Conservation (phyloP, 2,888 invertebrate genomes). For the Apamea crenata region DNA sequence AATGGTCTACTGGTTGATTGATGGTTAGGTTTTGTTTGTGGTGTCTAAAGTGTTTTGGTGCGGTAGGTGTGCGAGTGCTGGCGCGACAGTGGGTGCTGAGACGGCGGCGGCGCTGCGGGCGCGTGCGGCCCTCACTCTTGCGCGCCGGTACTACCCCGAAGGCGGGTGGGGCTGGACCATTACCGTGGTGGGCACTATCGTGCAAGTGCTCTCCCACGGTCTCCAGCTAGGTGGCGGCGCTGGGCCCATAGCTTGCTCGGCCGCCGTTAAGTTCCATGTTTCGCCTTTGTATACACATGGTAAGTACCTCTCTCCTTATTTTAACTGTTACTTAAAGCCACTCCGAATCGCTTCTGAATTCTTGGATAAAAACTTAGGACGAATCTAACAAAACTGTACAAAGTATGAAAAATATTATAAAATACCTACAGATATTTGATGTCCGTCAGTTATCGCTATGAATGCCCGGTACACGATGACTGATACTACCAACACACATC, state of each 20-base stretch:
- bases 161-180: conserved; percentile 97
- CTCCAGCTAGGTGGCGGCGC: conserved; percentile 93
- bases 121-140: conserved; percentile 92
- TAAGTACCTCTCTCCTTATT: conserved; percentile 68
- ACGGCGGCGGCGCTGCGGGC: conserved; percentile 89
- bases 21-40: conserved; percentile 56
- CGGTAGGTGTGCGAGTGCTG: conserved; percentile 89
- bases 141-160: conserved; percentile 95
- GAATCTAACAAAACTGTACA: neutral
- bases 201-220: conserved; percentile 94
- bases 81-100: conserved; percentile 86
- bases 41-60: conserved; percentile 75
- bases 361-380: neutral
- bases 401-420: conserved; percentile 3
- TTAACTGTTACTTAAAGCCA: neutral
- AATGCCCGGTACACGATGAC: conserved; percentile 25
- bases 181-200: conserved; percentile 93
- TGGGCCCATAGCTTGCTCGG: conserved; percentile 92
- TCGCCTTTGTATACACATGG: conserved; percentile 92
- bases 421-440: conserved; percentile 27
- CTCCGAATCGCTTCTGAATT: neutral
- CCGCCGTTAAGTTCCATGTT: conserved; percentile 91
- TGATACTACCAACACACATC: conserved; percentile 14
- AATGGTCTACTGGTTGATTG: conserved; percentile 52
- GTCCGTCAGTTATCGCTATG: conserved; percentile 30